Base-by-base conservation (phyloP, 2,797 vertebrate genomes). In the Amblyopsis hoosieri region DNA sequence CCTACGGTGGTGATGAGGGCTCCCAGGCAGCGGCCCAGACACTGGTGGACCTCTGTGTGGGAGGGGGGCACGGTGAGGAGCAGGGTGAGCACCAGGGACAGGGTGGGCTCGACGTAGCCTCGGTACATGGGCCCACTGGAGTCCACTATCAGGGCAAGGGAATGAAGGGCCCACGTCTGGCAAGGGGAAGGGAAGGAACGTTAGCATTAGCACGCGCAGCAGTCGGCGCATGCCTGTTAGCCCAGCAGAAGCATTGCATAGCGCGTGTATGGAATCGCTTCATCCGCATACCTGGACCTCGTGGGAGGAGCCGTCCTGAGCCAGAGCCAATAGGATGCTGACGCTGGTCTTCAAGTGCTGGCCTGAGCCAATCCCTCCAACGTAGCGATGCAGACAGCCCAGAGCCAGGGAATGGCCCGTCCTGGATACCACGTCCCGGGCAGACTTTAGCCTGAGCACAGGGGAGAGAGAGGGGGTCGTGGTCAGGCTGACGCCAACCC, bases 121-220 rank as follows among this genome's bases (percentile, higher is more conserved):
- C 98, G 91, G 81, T 99, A 99, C 98, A 99, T 99, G 1, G 97
- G 98, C 1, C 98, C 98, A 66, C 98, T 99, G 0, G 98, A 99
- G 78, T 99, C 98, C 81, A 99, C 98, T 56, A 99, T 99, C 63
- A 99, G 91, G 54, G 98, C 98, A 83, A 99, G 93, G 0, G 98
- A 99, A 84, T 99, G 98, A 61, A 99, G 95, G 62, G 97, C 95
- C 98, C 98, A 99, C 0, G 98, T 99, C 98, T 99, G 86, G 13
- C 53, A 59, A n/a, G 17, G 47, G 0, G 19, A 31, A 54, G 15
- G 49, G 31, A 3, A 19, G 3, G 33, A 53, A 58, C 8, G 15
- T 59, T 0, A 54, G 56, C 4, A 33, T 48, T 1, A 31, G 2
- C 46, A 0, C 15, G 31, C 11, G 12, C 6, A 12, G 45, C 23